phyloP scores from a whole-genome alignment of 2,888 invertebrate genomes.

The Macrophya alboannulata region DNA sequence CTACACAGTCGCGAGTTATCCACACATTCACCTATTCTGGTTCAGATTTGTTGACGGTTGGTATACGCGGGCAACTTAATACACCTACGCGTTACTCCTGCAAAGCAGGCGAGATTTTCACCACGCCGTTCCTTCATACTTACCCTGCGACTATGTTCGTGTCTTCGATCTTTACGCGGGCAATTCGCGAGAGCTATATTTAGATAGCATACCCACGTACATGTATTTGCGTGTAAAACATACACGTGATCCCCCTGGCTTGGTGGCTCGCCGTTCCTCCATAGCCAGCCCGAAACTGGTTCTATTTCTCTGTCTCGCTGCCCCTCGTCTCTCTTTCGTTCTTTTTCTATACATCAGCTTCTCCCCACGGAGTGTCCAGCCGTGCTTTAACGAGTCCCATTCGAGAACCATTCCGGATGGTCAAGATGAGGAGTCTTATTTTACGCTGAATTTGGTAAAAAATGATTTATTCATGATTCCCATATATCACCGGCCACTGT shows the following conservation, averaged over 20 bases:
- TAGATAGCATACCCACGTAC: slow-evolving; percentile 68
- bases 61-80: neutral
- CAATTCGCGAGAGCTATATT: slow-evolving; percentile 67
- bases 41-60: neutral
- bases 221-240: slow-evolving; percentile 53
- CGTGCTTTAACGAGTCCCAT: slow-evolving; percentile 30
- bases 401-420: neutral
- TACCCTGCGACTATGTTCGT: slow-evolving; percentile 35
- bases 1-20: neutral
- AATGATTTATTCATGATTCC: neutral
- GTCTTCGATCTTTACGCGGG: slow-evolving; percentile 50
- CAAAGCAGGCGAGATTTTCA: neutral
- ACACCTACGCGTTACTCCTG: slow-evolving; percentile 14
- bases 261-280: slow-evolving; percentile 38
- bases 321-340: neutral
- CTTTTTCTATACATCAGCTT: neutral
- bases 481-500: neutral
- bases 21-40: neutral
- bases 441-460: slow-evolving; percentile 24
- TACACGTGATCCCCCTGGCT: slow-evolving; percentile 12
- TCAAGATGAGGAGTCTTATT: slow-evolving; percentile 13
- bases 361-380: neutral
- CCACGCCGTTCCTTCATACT: neutral
- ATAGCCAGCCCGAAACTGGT: slow-evolving; percentile 45
- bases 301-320: slow-evolving; percentile 17